These are phyloP conservation scores for Lophotis ruficrista DNA, from an alignment of 2,113 vertebrate genomes.

Conservation along the genomic window DNA sequence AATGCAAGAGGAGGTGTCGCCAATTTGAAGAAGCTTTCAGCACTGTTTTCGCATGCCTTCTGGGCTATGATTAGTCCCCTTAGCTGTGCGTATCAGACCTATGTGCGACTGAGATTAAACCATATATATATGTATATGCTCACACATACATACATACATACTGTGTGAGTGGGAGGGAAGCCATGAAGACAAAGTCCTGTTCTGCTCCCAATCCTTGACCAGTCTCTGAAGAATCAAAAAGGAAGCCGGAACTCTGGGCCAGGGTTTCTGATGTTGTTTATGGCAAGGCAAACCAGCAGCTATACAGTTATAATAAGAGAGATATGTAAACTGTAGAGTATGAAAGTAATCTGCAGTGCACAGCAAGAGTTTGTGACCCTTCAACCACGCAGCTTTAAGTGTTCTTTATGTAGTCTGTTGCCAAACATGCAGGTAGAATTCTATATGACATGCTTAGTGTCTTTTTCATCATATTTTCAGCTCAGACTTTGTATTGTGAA, in stretches of 20 bases:
- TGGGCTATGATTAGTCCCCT: background rate
- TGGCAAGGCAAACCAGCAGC: background rate
- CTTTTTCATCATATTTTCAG: background rate
- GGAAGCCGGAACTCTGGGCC: background rate
- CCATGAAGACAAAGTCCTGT: background rate
- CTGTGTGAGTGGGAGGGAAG: background rate
- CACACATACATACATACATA: too few relatives aligned
- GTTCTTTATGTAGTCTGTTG: background rate
- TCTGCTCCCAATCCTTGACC: background rate
- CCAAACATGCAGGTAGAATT: background rate
- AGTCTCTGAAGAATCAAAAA: background rate
- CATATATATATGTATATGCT: too few relatives aligned
- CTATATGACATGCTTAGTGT: background rate
- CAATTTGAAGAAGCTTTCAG: background rate
- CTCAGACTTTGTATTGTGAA: background rate
- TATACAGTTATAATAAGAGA: background rate
- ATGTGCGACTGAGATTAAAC: background rate
- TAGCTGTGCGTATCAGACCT: background rate
- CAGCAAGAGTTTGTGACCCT: background rate
- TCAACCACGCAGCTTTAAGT: fast-evolving
- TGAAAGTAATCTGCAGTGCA: background rate
- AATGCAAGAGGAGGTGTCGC: background rate
- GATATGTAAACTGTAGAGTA: background rate
- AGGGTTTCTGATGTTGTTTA: background rate
- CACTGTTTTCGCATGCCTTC: background rate